These are phyloP conservation scores for Doryteuthis pealeii DNA, from an alignment of 1,140 invertebrate species.

Conservation along the genomic window DNA sequence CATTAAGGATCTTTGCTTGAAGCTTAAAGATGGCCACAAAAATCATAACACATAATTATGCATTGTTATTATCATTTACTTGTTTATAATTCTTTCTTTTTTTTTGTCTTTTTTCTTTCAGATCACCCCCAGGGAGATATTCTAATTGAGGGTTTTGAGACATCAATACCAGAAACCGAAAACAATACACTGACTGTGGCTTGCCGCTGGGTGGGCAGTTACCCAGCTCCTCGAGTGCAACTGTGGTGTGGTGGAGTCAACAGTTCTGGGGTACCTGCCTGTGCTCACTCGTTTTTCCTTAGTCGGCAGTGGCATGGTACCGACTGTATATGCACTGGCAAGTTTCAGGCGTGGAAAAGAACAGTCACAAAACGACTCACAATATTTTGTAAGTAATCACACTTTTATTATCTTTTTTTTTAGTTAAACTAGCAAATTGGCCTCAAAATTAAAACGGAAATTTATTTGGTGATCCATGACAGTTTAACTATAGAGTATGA, in stretches of 20 bases:
- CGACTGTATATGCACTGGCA: background rate
- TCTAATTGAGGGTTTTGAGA: background rate
- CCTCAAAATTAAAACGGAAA: no score
- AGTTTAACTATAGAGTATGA: no score
- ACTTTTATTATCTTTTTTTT: background rate
- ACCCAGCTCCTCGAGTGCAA: background rate
- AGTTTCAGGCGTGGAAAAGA: background rate
- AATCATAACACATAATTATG: no score
- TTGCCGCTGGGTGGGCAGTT: background rate
- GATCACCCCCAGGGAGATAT: background rate
- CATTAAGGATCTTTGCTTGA: no score
- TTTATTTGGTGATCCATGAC: no score
- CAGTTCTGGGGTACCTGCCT: background rate
- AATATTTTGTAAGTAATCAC: background rate
- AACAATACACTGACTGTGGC: background rate
- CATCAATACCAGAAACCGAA: background rate
- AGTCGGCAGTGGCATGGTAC: background rate
- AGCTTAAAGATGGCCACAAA: no score
- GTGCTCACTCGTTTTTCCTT: background rate
- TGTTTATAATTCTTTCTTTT: background rate
- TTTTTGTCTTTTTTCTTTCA: background rate
- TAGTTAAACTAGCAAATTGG: no score
- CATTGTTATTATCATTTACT: background rate
- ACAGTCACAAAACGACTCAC: conserved; percentile 2
- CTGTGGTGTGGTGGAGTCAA: background rate